Evolutionary conservation across 2,888 invertebrate genomes (phyloP).

Genomic region (Cheilosia pagana): DNA sequence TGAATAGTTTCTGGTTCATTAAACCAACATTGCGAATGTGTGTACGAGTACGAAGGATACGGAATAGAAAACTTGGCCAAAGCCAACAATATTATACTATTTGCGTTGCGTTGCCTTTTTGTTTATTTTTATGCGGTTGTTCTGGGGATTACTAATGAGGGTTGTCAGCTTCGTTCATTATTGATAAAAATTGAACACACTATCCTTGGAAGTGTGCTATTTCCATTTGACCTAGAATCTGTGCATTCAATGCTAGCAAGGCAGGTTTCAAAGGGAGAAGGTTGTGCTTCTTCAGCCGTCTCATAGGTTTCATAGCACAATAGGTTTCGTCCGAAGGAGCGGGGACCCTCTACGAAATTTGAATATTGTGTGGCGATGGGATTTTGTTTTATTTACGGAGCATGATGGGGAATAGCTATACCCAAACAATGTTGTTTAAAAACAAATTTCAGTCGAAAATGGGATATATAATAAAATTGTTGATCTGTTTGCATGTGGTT

Average conservation of each 20-base stretch:
- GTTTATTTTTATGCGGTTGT: constrained; percentile 51
- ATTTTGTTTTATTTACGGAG: too few species aligned
- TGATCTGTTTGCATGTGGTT: too few species aligned
- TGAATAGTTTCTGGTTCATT: constrained; percentile 51
- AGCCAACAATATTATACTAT: constrained; percentile 11
- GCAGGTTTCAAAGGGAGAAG: constrained; percentile 7
- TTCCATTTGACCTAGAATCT: constrained; percentile 45
- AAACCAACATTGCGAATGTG: constrained; percentile 12
- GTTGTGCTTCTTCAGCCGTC: constrained; percentile 31
- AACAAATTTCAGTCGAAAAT: too few species aligned
- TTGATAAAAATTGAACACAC: constrained; percentile 40
- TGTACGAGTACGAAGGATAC: neutral
- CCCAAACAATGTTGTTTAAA: too few species aligned
- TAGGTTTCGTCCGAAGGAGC: neutral
- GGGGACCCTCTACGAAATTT: too few species aligned
- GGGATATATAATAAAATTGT: too few species aligned
- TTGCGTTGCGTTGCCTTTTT: constrained; percentile 22
- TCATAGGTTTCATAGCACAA: constrained; percentile 7
- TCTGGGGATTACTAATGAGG: constrained; percentile 47
- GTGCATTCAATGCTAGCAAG: constrained; percentile 12
- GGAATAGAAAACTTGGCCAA: constrained; percentile 3
- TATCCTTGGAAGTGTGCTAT: constrained; percentile 46
- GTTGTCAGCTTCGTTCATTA: constrained; percentile 54
- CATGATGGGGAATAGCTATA: too few species aligned
- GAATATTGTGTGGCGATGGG: too few species aligned